Base-by-base conservation (phyloP, 1,140 invertebrate species). In the Drosophila pallidifrons region DNA sequence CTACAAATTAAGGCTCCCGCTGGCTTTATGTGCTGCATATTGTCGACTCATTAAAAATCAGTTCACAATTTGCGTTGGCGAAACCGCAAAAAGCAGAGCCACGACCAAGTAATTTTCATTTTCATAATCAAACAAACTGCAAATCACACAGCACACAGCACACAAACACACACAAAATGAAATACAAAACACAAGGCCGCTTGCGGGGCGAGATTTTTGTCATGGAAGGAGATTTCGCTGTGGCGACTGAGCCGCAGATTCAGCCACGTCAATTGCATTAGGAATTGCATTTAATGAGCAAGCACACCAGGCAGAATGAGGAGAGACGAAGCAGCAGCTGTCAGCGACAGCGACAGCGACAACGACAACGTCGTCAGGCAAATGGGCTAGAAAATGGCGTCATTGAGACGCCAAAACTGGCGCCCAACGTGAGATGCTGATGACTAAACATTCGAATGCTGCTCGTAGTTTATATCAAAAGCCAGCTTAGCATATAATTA, bases 181-280 rank as follows among this genome's bases (percentile, higher is more conserved):
- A 64, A 79, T 54, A 41, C 16, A 25, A 49, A 75, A 75, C 47
- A 45, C 63, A 64, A 73, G 74, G 69, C 43, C 74, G 71, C 2
- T 47, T 16, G 32, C 13, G 51, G 11, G 32, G 20, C 5, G 32
- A 16, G 8, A 3, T 10, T 7, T 7, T 8, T 38, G 47, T 28
- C 20, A 28, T 15, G 35, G 1, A 10, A 15, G 7, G 30, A 28
- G 13, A 16, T 5, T 8, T 41, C 10, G 35, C 32, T 20, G 13
- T 10, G 47, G 8, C 41, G 30, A 8, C 32, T 64, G 8, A 71
- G 45, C 25, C 13, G 43, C 51, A 43, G 16, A 77, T 25, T 32
- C n/a, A 74, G 79, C 61, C 70, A 86, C 81, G 82, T 82, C 82
- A 86, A 86, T 86, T 86, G 82, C 82, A 86, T 86, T 86, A 82